Conservation (phyloP, 1,140 invertebrate species). For the Solenopsis invicta region DNA sequence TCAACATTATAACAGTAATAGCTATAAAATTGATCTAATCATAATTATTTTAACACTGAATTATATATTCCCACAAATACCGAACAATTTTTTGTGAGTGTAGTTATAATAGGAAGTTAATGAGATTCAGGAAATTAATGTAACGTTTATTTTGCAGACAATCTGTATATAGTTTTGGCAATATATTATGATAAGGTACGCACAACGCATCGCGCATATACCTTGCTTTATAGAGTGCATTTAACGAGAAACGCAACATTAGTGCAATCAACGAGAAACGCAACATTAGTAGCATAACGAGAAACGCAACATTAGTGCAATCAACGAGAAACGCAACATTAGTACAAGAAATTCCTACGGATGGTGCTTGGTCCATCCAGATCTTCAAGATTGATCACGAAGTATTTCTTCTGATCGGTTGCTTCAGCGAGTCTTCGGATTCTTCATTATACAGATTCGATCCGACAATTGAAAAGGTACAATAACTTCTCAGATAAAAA, state of each 20-base stretch:
- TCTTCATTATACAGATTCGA: constrained; percentile 75
- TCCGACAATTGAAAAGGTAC: constrained; percentile 61
- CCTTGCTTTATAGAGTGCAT: constrained; percentile 76
- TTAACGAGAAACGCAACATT: constrained; percentile 46
- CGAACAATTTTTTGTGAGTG: too few species aligned
- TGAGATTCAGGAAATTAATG: background rate
- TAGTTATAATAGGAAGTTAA: background rate
- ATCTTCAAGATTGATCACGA: constrained; percentile 70
- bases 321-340: constrained; percentile 45
- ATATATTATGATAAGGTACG: constrained; percentile 74
- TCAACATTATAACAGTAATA: too few species aligned
- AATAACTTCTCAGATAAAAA: background rate
- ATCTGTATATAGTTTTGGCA: constrained; percentile 73
- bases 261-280: constrained; percentile 45
- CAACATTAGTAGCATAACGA: constrained; percentile 61
- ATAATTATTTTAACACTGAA: too few species aligned
- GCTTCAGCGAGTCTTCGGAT: constrained; percentile 64
- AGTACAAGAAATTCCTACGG: constrained; percentile 69
- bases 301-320: constrained; percentile 63
- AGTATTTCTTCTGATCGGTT: constrained; percentile 73
- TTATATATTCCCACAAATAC: too few species aligned
- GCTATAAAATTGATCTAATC: too few species aligned
- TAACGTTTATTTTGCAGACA: constrained; percentile 63
- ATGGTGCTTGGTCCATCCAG: constrained; percentile 72
- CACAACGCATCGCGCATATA: constrained; percentile 68